These are phyloP conservation scores for Enteromius thamalakanensis DNA, from an alignment of 2,797 vertebrate genomes.

Conservation along the genomic window DNA sequence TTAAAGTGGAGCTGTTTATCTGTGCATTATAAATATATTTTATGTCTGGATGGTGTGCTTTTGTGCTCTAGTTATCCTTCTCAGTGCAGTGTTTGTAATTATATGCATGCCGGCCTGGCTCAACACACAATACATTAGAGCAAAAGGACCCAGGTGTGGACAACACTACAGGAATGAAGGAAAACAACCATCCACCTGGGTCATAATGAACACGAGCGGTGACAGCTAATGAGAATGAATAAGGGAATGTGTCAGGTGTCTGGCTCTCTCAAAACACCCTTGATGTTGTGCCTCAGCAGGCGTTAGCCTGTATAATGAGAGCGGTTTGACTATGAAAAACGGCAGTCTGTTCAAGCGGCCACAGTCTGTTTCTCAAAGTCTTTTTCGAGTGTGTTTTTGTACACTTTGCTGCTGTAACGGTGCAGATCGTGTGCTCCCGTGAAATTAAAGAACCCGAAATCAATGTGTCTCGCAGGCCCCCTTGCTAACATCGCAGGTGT, in stretches of 20 bases:
- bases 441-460: constrained; percentile 32
- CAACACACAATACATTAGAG: neutral
- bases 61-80: neutral
- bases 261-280: neutral
- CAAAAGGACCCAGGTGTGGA: constrained; percentile 61
- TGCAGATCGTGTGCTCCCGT: neutral
- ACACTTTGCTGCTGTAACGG: neutral
- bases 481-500: constrained; percentile 28
- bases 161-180: constrained; percentile 39
- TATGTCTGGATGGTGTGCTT: neutral
- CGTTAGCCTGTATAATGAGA: neutral
- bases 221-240: constrained; percentile 52
- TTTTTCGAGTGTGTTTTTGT: constrained; percentile 8
- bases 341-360: constrained; percentile 4
- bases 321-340: constrained; percentile 19
- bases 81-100: neutral
- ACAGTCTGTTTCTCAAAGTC: neutral
- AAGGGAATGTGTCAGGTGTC: constrained; percentile 1
- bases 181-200: constrained; percentile 28
- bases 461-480: constrained; percentile 1
- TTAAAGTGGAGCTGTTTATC: neutral
- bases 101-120: neutral
- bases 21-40: no score
- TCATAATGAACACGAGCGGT: constrained; percentile 45
- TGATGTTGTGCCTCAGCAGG: constrained; percentile 22